A percentile compares a stretch with the other conserved stretches of the same genome.
phyloP scores from a whole-genome alignment of 1,140 invertebrate species.

The Palaemon carinicauda region DNA sequence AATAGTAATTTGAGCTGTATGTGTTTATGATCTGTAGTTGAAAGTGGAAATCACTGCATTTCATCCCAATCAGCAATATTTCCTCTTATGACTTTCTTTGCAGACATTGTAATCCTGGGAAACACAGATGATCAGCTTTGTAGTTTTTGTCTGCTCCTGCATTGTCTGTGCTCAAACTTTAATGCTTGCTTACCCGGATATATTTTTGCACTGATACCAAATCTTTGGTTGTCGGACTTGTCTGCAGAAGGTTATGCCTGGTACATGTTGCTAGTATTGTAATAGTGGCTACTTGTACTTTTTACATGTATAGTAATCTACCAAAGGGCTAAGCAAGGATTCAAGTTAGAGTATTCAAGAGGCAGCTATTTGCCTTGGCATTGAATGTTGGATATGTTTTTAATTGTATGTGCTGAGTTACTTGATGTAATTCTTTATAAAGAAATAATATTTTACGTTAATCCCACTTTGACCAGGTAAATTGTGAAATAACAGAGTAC shows the following conservation, averaged over 20 bases:
- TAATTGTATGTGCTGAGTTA: background rate
- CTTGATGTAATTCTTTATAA: conserved; percentile 12
- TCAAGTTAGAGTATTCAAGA: background rate
- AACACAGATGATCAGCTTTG: conserved; percentile 29
- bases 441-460: background rate
- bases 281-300: no score
- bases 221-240: background rate
- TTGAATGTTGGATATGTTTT: conserved; percentile 5
- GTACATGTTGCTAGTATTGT: no score
- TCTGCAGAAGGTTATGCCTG: no score
- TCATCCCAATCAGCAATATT: background rate
- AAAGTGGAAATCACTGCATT: background rate
- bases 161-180: background rate
- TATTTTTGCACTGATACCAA: background rate
- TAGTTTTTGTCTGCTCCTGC: background rate
- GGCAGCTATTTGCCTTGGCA: conserved; percentile 26
- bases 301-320: background rate
- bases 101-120: conserved; percentile 13
- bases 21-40: no score
- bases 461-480: no score
- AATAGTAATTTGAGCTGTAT: no score
- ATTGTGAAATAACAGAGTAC: no score
- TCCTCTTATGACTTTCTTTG: background rate
- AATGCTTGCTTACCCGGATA: background rate
- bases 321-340: background rate